phyloP scores from a whole-genome alignment of 2,113 vertebrate species.

The Serilophus lunatus region DNA sequence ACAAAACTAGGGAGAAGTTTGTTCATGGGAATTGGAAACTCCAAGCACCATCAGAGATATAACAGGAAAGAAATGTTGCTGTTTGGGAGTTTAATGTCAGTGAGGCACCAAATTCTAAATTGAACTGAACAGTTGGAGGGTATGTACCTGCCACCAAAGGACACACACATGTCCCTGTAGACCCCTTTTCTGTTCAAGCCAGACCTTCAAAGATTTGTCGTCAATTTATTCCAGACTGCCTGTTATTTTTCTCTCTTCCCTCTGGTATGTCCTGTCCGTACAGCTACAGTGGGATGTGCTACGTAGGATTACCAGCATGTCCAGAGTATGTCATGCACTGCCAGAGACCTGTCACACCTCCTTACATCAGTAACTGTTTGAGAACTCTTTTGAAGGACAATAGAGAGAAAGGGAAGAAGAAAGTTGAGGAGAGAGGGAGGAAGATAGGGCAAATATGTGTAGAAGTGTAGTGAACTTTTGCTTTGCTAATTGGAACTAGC shows the following conservation, averaged over 20 bases:
- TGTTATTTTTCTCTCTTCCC: not conserved
- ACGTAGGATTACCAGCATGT: not conserved
- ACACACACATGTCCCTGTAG: not conserved
- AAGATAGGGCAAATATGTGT: not conserved
- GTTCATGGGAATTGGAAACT: not conserved
- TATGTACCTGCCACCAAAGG: not conserved
- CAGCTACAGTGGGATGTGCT: not conserved
- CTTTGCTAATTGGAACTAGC: not conserved
- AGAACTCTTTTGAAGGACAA: not conserved
- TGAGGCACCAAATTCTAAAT: not conserved
- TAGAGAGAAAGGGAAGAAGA: not conserved
- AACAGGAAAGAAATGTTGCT: not conserved
- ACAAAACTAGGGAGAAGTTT: not conserved
- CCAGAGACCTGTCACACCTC: not conserved
- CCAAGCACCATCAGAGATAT: not conserved
- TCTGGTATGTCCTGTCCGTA: not conserved
- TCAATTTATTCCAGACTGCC: not conserved
- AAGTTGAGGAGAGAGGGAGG: accelerated
- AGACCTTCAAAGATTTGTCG: not conserved
- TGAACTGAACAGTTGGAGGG: not conserved
- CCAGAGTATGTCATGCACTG: not conserved
- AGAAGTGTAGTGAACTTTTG: not conserved
- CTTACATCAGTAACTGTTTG: not conserved
- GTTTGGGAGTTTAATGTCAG: not conserved
- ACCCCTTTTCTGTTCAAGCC: not conserved